Evolutionary conservation across 2,888 invertebrate species (phyloP), one percentile per base, ranked within the genome.

Genomic region (Mythimna impura): DNA sequence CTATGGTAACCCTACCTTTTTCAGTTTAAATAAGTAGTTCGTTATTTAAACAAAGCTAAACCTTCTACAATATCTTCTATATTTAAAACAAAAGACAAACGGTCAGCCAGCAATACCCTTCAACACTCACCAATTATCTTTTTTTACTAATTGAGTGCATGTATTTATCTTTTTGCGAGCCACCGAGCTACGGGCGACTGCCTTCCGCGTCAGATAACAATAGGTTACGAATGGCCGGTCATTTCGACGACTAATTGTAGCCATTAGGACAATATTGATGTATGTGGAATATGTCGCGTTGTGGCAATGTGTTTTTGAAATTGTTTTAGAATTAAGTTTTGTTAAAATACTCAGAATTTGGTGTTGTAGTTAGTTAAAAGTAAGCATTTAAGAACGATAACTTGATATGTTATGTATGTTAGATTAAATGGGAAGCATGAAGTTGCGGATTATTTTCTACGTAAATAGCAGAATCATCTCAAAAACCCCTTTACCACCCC

Each of bases 111-210:
- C 54, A 3, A n/a, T 81, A 68, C 61, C 77, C 73, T 83, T 73
- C 80, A 66, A 83, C 84, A 72, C 82, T 76, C 60, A 76, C 84
- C 81, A 81, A 84, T 84, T 84, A 76, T 43, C 3, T 81, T 72
- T 81, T 74, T 61, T 43, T 17, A 68, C 71, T 54, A 84, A 81
- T 81, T 52, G 73, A 69, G 77, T 81, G 50, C 71, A 71, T 80
- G 80, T 83, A 80, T 83, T 81, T 71, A 78, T 78, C 40, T 76
- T 86, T 77, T 81, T 77, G 73, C 63, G 5, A 40, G 81, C 57
- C 50, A 67, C 65, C 65, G 17, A 52, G 70, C 68, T 66, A 73
- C 63, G 73, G 68, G 10, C 68, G 81, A 81, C 55, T 77, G 82
- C 66, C 78, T 86, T 76, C 85, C 71, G 84, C 64, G 64, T 72